A percentile compares a stretch with the other conserved stretches of the same genome.
Conservation (phyloP, 1,140 invertebrate species). For the Papilio dardanus region DNA sequence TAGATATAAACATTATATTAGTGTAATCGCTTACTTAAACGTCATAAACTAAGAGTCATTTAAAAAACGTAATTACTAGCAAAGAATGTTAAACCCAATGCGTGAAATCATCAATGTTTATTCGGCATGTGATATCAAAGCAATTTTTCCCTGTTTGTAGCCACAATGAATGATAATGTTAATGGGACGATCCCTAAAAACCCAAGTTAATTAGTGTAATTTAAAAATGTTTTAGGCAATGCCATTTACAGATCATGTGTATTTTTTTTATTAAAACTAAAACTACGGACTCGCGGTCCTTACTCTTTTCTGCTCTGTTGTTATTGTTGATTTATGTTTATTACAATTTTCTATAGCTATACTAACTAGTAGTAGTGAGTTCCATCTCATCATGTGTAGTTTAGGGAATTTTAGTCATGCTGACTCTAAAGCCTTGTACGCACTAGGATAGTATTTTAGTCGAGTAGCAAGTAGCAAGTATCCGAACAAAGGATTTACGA, state of each 20-base stretch:
- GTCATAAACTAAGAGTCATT: background rate
- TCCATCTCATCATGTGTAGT: too few species aligned
- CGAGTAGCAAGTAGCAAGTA: too few species aligned
- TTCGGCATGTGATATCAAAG: background rate
- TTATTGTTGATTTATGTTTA: too few species aligned
- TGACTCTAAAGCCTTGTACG: background rate
- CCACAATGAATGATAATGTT: background rate
- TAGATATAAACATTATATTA: background rate
- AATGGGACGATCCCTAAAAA: background rate
- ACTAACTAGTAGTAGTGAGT: too few species aligned
- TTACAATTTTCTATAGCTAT: too few species aligned
- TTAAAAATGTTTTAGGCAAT: background rate
- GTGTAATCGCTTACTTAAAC: background rate
- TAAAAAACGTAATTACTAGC: background rate
- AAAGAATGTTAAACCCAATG: background rate
- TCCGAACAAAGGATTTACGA: too few species aligned
- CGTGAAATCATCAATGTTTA: conserved; percentile 1
- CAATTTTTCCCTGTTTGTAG: background rate
- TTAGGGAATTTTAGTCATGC: background rate
- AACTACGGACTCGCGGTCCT: too few species aligned
- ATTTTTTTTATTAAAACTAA: too few species aligned
- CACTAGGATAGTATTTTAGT: too few species aligned
- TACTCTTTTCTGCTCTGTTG: too few species aligned
- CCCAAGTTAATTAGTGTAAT: background rate
- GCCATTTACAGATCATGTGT: background rate